phyloP scores from a whole-genome alignment of 2,113 vertebrate species.

The Anolis sagrei region DNA sequence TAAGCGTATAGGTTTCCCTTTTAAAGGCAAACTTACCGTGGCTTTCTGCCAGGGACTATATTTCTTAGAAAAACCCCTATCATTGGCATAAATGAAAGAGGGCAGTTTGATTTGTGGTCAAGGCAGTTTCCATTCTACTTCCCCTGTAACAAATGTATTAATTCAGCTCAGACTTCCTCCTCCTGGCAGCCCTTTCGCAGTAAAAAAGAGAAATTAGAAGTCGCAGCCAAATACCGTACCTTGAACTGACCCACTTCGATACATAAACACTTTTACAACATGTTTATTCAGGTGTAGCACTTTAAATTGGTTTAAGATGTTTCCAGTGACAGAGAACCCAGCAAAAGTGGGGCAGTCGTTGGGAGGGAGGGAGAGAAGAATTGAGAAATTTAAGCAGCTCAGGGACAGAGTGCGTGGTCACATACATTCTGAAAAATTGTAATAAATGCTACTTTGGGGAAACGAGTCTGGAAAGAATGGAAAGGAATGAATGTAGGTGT shows the following conservation, averaged over 20 bases:
- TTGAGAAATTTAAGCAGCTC: constrained; percentile 76
- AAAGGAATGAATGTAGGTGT: constrained; percentile 65
- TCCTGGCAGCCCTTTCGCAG: constrained; percentile 83
- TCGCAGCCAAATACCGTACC: constrained; percentile 87
- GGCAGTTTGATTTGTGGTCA: constrained; percentile 86
- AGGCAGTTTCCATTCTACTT: constrained; percentile 86
- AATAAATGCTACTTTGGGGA: constrained; percentile 63
- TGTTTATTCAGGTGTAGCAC: constrained; percentile 90
- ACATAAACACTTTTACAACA: constrained; percentile 89
- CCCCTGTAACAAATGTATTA: constrained; percentile 89
- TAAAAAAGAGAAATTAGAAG: constrained; percentile 87
- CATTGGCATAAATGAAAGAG: constrained; percentile 84
- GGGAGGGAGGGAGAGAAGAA: constrained; percentile 55
- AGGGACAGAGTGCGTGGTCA: constrained; percentile 73
- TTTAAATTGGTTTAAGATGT: constrained; percentile 90
- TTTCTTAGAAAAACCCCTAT: constrained; percentile 84
- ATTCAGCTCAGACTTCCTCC: constrained; percentile 88
- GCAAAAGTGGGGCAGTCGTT: constrained; percentile 58
- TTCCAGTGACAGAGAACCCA: constrained; percentile 81
- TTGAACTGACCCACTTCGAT: constrained; percentile 90
- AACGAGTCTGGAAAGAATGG: constrained; percentile 56
- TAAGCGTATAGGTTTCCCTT: constrained; percentile 78
- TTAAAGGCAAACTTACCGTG: constrained; percentile 79
- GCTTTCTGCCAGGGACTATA: constrained; percentile 79
- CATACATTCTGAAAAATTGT: constrained; percentile 75